Percentiles rank a stretch among this genome's conserved stretches.
Conservation (phyloP, 2,113 vertebrate genomes). For the Rattus norvegicus region DNA sequence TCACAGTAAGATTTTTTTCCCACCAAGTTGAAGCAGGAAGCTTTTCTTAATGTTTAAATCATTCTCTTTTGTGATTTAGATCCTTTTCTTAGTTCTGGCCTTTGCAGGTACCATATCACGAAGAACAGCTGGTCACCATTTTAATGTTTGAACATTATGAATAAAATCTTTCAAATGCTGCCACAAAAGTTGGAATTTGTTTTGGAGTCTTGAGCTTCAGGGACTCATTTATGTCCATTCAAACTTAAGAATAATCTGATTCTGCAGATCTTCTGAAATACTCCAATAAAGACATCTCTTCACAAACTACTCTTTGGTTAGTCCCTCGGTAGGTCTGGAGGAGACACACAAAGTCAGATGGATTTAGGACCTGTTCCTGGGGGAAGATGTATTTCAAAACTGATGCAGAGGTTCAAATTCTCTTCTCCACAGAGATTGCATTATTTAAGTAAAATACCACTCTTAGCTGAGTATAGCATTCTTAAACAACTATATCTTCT, state of each 20-base stretch:
- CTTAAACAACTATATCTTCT: conserved; percentile 50
- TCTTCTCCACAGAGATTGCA: conserved; percentile 41
- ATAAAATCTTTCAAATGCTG: conserved; percentile 51
- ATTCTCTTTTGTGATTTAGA: conserved; percentile 48
- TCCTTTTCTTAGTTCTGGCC: conserved; percentile 46
- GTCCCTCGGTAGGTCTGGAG: background rate
- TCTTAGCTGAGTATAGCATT: conserved; percentile 49
- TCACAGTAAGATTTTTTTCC: background rate
- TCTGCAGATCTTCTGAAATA: conserved; percentile 61
- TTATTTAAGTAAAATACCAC: conserved; percentile 63
- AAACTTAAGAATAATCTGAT: conserved; percentile 59
- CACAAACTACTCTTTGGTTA: conserved; percentile 38
- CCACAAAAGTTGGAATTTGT: conserved; percentile 57
- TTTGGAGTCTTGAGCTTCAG: conserved; percentile 56
- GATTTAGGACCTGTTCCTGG: conserved; percentile 37
- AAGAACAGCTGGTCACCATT: conserved; percentile 67
- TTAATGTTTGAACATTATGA: conserved; percentile 64
- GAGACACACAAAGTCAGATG: conserved; percentile 3
- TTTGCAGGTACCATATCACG: conserved; percentile 26
- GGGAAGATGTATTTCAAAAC: conserved; percentile 57
- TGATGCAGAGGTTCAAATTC: conserved; percentile 43
- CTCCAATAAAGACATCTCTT: conserved; percentile 53
- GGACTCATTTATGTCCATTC: conserved; percentile 48
- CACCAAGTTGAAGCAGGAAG: conserved; percentile 26
- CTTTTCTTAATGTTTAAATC: conserved; percentile 53